Evolutionary conservation across 2,888 invertebrate species (phyloP), one percentile per base, ranked within the genome.

Genomic region (Hemicrepidius hirtus): DNA sequence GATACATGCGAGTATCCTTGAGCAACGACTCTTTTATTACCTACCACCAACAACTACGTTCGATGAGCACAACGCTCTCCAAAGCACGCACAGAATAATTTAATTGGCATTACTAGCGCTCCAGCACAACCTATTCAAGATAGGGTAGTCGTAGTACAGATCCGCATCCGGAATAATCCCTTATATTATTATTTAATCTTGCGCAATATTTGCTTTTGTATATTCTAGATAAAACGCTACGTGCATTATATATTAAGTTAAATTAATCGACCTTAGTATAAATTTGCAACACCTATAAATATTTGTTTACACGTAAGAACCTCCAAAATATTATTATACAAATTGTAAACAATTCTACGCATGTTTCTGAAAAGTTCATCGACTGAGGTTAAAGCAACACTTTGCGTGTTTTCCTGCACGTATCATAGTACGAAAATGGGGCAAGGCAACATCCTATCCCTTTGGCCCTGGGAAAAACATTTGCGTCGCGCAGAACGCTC

Each of bases 341-440:
- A 3, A 5, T 5, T 13, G 53, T 55, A 55, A 13, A 55, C 55
- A 55, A 53, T 37, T 57, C 12, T 57, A 57, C 57, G 57, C 57
- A 57, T 57, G 57, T 21, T 21, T 57, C 21, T 18, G 20, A 20
- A 20, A 57, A 37, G 57, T 57, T 57, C 57, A 57, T 57, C 57
- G 57, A 57, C 57, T 37, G 18, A 20, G 57, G 57, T 37, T 37
- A 57, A 57, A 16, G 57, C 37, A 57, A 37, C 20, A 57, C 37
- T 2, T 20, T 20, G 57, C 57, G 37, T 57, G 57, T 37, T 40
- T 40, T 57, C 20, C 21, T 1, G 57, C 57, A 57, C 57, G 57
- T 57, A 57, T 13, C 57, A 57, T 57, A 37, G 18, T 20, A 37
- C 18, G 57, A 57, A 57, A 57, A 57, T 32, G n/a, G 57, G 57